A percentile compares a stretch with the other conserved stretches of the same genome.
Conservation (phyloP, 1,140 invertebrate genomes). For the Melitaea cinxia region DNA sequence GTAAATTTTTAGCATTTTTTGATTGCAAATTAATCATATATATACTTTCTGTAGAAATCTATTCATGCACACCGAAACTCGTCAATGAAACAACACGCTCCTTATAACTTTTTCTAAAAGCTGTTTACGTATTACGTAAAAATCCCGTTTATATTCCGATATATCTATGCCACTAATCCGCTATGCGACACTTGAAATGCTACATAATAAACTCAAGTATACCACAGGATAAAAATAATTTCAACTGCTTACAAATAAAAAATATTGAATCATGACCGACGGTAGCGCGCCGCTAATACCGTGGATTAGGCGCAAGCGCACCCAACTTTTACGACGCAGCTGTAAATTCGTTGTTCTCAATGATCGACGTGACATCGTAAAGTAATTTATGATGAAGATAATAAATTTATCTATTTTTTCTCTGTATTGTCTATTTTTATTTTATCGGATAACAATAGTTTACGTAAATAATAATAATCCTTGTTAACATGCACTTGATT, state of each 20-base stretch:
- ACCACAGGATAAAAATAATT: slow-evolving; percentile 36
- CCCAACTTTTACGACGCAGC: slow-evolving; percentile 64
- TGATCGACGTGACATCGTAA: slow-evolving; percentile 50
- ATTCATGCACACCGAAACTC: too few relatives aligned
- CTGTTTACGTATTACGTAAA: neutral
- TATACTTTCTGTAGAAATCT: too few relatives aligned
- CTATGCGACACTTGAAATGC: slow-evolving; percentile 22
- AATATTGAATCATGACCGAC: slow-evolving; percentile 56
- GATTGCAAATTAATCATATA: too few relatives aligned
- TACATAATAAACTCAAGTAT: slow-evolving; percentile 37
- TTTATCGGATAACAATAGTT: slow-evolving; percentile 12
- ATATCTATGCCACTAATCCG: slow-evolving; percentile 24
- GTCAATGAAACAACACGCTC: too few relatives aligned
- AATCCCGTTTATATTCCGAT: slow-evolving; percentile 5
- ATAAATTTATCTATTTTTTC: slow-evolving; percentile 49
- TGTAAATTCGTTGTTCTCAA: slow-evolving; percentile 63
- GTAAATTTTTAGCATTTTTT: too few relatives aligned
- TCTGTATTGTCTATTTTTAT: slow-evolving; percentile 35
- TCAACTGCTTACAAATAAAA: slow-evolving; percentile 45
- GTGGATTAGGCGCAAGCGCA: slow-evolving; percentile 58
- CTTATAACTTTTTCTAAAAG: neutral
- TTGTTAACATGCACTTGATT: too few relatives aligned
- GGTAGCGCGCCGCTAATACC: slow-evolving; percentile 57
- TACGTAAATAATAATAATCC: neutral
- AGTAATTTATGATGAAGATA: slow-evolving; percentile 52